Conservation (phyloP, 2,797 vertebrate genomes). For the Oreonectes daqikongensis region DNA sequence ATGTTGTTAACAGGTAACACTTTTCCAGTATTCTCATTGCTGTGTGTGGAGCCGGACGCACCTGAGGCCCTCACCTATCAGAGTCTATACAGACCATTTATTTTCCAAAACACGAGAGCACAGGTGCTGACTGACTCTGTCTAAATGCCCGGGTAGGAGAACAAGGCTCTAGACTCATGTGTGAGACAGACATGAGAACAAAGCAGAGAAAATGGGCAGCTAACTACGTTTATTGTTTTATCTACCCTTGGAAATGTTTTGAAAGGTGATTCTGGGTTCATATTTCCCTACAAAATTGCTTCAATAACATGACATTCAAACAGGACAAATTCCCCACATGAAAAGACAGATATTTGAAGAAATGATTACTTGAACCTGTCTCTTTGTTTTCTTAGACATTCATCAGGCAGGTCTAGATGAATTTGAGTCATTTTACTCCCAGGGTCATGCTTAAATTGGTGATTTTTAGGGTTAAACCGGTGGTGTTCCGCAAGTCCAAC, state of each 20-base stretch:
- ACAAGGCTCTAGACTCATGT: conserved; percentile 25
- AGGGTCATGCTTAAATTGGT: background rate
- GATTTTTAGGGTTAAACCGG: background rate
- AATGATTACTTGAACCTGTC: conserved; percentile 12
- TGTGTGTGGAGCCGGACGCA: conserved; percentile 13
- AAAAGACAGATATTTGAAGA: conserved; percentile 23
- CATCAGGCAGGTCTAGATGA: conserved; percentile 2
- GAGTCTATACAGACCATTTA: background rate
- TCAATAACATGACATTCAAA: conserved; percentile 10
- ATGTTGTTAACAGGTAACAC: conserved; percentile 41
- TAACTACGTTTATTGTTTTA: conserved; percentile 25
- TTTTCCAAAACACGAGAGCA: conserved; percentile 14
- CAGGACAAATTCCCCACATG: background rate
- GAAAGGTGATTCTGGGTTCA: conserved; percentile 19
- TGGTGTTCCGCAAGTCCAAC: conserved; percentile 20
- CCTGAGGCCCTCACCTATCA: background rate
- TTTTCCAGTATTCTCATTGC: conserved; percentile 1
- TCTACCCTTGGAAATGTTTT: conserved; percentile 9
- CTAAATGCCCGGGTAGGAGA: background rate
- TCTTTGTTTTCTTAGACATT: conserved; percentile 10
- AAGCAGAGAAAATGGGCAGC: background rate
- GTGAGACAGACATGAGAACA: background rate
- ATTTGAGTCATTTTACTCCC: background rate
- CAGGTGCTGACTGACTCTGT: conserved; percentile 31
- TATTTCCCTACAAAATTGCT: conserved; percentile 11